Base-by-base conservation (phyloP, 30 jellyfish, hydroid and myxozoan genomes). In the Morbakka virulenta region DNA sequence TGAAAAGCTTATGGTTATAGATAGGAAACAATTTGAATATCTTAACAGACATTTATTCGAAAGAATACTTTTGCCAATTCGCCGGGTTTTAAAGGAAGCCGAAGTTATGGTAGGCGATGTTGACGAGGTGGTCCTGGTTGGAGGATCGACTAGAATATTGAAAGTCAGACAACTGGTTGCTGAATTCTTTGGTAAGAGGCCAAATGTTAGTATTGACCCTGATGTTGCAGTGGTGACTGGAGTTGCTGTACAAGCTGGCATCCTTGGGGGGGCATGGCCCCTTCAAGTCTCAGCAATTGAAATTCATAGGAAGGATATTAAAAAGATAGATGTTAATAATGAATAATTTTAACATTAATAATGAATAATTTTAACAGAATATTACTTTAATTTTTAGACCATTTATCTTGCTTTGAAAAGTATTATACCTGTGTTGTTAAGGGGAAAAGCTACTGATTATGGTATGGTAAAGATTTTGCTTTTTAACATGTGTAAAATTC, bases 101-200 rank as follows among this genome's bases (percentile, higher is more conserved):
- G 92, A 84, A 50, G 35, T 81, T 57, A 47, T 32, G 9, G 64
- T 23, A 31, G 80, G 79, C 25, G 96, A 82, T 31, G 79, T 91
- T 0, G 96, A 91, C 64, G 98, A 91, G 33, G 74, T 91, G 52
- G 98, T 91, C 26, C 68, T 91, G 0, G 98, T 91, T 52, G 98
- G 98, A 1, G 98, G 98, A 52, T 79, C 96, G 50, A 91, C 98
- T 2, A 79, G 96, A 41, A 85, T 91, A 23, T 96, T 96, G 53
- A 71, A 75, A 36, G 96, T 91, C 4, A 89, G 98, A 34, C 65
- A 78, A 64, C 80, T 91, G 0, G 67, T 91, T 31, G 82, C 35
- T 22, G 83, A 91, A 0, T 91, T 36, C 65, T 91, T 91, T 72
- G 62, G 70, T 32, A 84, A 85, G 81, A 51, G 35, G 31, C 98